phyloP scores from a whole-genome alignment of 1,140 invertebrate species.

The Papilio machaon region DNA sequence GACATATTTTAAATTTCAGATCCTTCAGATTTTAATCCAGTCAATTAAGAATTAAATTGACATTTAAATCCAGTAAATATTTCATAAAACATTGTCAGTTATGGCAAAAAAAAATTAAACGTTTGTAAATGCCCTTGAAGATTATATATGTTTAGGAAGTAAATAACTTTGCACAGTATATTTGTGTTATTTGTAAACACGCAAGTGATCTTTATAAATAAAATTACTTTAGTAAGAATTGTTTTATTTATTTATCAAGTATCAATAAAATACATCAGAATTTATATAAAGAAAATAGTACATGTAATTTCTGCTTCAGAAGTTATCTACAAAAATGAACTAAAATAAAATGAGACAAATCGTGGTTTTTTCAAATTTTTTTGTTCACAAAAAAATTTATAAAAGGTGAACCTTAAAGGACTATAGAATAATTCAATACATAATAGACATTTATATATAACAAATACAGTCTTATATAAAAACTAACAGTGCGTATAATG shows the following conservation, averaged over 20 bases:
- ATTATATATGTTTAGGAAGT: too few species aligned
- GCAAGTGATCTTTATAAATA: background rate
- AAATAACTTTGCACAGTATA: background rate
- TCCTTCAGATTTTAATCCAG: too few species aligned
- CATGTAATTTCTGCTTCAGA: background rate
- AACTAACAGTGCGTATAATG: conserved; percentile 2
- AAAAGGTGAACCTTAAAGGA: background rate
- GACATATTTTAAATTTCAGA: too few species aligned
- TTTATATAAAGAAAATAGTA: background rate
- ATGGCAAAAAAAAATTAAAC: too few species aligned
- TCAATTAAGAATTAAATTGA: too few species aligned
- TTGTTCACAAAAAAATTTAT: background rate
- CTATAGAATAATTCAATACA: too few species aligned
- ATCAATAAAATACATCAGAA: conserved; percentile 12
- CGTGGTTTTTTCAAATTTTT: background rate
- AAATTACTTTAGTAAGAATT: conserved; percentile 4
- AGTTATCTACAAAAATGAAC: background rate
- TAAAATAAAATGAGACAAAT: background rate
- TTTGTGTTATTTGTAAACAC: background rate
- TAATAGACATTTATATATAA: background rate
- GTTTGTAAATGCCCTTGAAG: too few species aligned
- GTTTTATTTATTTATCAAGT: background rate
- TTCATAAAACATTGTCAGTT: too few species aligned
- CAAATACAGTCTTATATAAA: background rate
- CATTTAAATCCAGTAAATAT: too few species aligned